Conservation (phyloP, 1,140 invertebrate species). For the Coptotermes formosanus region DNA sequence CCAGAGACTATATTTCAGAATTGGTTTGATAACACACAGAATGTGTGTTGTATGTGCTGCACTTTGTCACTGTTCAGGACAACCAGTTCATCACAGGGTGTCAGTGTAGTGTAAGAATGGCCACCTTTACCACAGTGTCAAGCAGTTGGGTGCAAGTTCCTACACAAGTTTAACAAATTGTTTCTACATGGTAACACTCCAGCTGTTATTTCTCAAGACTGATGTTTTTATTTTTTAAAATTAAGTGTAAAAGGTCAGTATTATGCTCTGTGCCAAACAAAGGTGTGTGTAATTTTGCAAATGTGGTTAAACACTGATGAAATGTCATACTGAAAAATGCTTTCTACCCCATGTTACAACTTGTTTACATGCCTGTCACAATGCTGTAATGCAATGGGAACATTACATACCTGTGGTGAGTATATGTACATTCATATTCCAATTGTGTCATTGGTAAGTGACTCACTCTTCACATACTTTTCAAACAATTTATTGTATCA, state of each 20-base stretch:
- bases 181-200: background rate
- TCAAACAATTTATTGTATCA: background rate
- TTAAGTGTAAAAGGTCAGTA: background rate
- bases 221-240: slow-evolving; percentile 18
- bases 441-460: no score
- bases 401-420: slow-evolving; percentile 29
- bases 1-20: no score
- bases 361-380: slow-evolving; percentile 32
- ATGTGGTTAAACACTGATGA: background rate
- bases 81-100: no score
- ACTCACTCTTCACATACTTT: background rate
- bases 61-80: no score
- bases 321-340: slow-evolving; percentile 28
- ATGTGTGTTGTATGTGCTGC: no score
- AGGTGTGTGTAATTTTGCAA: background rate
- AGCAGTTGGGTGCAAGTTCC: no score
- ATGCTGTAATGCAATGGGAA: slow-evolving; percentile 28
- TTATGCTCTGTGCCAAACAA: background rate
- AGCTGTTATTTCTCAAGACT: background rate
- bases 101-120: no score
- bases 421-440: background rate
- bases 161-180: no score
- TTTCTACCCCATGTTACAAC: slow-evolving; percentile 31
- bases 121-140: no score
- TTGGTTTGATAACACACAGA: no score